phyloP scores from a whole-genome alignment of 2,113 vertebrate species.

The Hippotragus niger region DNA sequence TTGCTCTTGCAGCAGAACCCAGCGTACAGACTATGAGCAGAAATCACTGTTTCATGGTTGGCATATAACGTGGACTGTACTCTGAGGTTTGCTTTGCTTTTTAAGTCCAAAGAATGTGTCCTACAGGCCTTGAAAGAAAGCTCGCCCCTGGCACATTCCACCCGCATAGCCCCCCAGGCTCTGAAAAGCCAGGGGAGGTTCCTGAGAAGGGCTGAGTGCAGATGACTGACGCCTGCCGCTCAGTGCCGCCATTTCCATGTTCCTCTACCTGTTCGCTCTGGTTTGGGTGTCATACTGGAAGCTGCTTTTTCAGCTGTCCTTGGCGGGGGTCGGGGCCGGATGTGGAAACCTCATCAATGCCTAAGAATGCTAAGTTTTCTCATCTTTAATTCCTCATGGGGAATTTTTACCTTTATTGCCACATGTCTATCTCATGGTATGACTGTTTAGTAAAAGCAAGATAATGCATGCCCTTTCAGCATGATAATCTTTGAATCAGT shows the following conservation, averaged over 20 bases:
- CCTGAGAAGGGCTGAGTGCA: neutral
- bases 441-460: neutral
- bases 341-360: neutral
- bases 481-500: neutral
- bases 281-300: neutral
- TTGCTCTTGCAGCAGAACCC: slow-evolving; percentile 50
- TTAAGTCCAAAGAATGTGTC: neutral
- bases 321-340: neutral
- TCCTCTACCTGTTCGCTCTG: neutral
- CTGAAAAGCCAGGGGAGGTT: neutral
- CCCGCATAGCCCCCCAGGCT: neutral
- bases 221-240: neutral
- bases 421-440: neutral
- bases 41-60: slow-evolving; percentile 35
- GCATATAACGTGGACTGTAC: slow-evolving; percentile 44
- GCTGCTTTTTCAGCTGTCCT: neutral
- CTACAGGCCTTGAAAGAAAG: neutral
- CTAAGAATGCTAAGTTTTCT: neutral
- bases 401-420: neutral
- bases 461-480: neutral
- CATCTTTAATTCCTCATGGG: neutral
- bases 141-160: neutral
- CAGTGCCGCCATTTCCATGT: neutral
- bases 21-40: slow-evolving; percentile 3
- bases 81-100: slow-evolving; percentile 1